These are phyloP conservation scores for Brachirus orientalis DNA, from an alignment of 2,113 vertebrate genomes.

Conservation along the genomic window DNA sequence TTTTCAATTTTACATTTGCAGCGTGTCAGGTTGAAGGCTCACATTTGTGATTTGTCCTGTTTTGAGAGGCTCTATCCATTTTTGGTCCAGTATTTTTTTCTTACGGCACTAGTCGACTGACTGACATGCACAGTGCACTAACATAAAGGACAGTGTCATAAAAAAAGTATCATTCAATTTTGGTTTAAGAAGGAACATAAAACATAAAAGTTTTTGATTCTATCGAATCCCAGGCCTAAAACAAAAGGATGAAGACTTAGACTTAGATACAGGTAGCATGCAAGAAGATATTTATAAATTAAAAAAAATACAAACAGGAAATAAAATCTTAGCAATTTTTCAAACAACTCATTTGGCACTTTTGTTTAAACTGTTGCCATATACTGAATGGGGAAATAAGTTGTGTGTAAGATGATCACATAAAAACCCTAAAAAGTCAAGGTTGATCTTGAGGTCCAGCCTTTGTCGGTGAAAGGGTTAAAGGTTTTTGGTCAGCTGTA, in stretches of 20 bases:
- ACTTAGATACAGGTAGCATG: neutral
- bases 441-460: slow-evolving; percentile 41
- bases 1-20: no score
- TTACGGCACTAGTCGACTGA: no score
- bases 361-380: neutral
- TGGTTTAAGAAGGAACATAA: no score
- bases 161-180: no score
- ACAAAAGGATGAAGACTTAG: neutral
- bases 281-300: neutral
- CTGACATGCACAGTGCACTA: no score
- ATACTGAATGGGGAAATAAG: neutral
- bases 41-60: no score
- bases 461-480: slow-evolving; percentile 70
- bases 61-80: no score
- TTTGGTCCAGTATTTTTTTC: no score
- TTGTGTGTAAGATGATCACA: neutral
- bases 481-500: slow-evolving; percentile 75
- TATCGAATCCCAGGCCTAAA: no score
- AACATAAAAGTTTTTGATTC: no score
- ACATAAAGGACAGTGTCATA: no score
- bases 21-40: no score
- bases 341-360: neutral
- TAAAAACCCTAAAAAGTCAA: slow-evolving; percentile 40
- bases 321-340: neutral
- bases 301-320: neutral